Evolutionary conservation across 2,797 vertebrate species (phyloP).

Genomic region (Oreochromis mossambicus): DNA sequence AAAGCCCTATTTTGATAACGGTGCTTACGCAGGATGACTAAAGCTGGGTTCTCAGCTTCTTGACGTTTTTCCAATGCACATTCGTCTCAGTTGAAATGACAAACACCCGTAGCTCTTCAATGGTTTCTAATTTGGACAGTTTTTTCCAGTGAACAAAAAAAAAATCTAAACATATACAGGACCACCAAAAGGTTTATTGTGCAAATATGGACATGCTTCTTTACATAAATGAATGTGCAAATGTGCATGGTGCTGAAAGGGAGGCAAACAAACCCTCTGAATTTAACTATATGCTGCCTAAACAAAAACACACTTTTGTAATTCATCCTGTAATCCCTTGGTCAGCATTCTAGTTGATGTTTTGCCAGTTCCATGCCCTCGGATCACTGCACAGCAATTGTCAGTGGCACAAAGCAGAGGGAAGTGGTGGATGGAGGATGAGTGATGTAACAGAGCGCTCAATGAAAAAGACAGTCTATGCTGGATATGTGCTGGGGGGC

Average conservation of each 20-base stretch:
- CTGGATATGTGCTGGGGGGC: conserved; percentile 51
- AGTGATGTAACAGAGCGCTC: conserved; percentile 61
- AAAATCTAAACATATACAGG: not conserved
- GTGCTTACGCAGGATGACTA: not conserved
- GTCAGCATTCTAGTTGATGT: conserved; percentile 67
- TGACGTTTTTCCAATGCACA: not conserved
- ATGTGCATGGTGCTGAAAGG: not conserved
- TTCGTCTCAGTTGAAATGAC: not conserved
- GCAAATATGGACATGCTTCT: not conserved
- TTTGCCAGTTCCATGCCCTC: conserved; percentile 60
- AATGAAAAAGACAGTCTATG: conserved; percentile 60
- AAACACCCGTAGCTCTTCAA: not conserved
- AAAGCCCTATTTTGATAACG: not conserved
- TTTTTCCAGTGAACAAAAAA: not conserved
- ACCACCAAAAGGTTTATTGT: not conserved
- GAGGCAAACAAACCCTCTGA: not conserved
- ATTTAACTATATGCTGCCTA: conserved; percentile 46
- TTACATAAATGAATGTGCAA: not conserved
- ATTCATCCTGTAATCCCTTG: conserved; percentile 39
- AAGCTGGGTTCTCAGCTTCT: not conserved
- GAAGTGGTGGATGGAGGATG: conserved; percentile 53
- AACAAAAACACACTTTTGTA: conserved; percentile 65
- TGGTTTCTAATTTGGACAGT: not conserved
- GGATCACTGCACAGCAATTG: conserved; percentile 67
- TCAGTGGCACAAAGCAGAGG: conserved; percentile 63